phyloP scores from a whole-genome alignment of 2,888 invertebrate genomes.

The Halocaridina rubra region DNA sequence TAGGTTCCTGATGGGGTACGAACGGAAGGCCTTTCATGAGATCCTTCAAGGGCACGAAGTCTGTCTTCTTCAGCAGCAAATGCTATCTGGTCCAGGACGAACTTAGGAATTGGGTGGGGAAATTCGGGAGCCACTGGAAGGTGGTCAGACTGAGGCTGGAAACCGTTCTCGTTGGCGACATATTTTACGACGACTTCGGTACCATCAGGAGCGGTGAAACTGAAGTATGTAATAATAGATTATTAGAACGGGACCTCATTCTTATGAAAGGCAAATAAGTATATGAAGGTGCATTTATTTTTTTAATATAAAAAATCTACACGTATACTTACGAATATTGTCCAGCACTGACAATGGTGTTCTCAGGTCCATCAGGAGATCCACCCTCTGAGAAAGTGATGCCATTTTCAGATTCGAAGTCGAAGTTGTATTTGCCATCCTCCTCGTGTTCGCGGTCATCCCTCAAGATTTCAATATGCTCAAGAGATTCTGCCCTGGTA shows the following conservation, averaged over 20 bases:
- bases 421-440: conserved; percentile 56
- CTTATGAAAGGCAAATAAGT: background rate
- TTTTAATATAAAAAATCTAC: too few relatives aligned
- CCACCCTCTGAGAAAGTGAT: conserved; percentile 27
- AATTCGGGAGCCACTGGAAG: conserved; percentile 48
- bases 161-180: conserved; percentile 48
- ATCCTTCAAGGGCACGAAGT: background rate
- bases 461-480: conserved; percentile 47
- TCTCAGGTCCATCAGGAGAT: background rate
- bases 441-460: conserved; percentile 53
- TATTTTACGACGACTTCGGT: conserved; percentile 45
- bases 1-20: background rate
- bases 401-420: conserved; percentile 57
- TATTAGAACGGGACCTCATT: background rate
- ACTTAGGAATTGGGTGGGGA: conserved; percentile 39
- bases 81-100: conserved; percentile 27
- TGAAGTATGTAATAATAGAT: background rate
- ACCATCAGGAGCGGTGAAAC: conserved; percentile 59
- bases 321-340: background rate
- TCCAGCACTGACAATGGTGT: background rate
- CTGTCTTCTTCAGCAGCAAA: conserved; percentile 29
- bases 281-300: too few relatives aligned
- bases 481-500: background rate
- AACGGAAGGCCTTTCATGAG: too few relatives aligned
- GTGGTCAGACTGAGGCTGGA: conserved; percentile 33